Evolutionary conservation across 1,140 invertebrate genomes (phyloP).

Genomic region (Limonius californicus): DNA sequence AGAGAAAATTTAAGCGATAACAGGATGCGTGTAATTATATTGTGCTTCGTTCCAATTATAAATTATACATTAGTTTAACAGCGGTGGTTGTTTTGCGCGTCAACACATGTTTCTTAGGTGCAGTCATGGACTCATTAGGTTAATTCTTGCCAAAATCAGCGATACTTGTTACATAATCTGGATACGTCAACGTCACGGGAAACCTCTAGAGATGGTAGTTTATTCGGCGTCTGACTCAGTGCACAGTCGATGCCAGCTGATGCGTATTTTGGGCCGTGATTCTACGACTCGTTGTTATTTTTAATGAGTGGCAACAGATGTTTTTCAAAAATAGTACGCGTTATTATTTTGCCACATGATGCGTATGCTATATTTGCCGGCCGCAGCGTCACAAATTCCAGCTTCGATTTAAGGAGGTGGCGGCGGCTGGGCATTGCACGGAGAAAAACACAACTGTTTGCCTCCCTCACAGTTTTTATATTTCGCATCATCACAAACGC

Average conservation of each 20-base stretch:
- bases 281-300: slow-evolving; percentile 32
- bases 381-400: slow-evolving; percentile 3
- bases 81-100: too few relatives aligned
- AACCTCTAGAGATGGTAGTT: slow-evolving; percentile 14
- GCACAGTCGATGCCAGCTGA: slow-evolving; percentile 33
- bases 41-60: too few relatives aligned
- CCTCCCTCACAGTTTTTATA: too few relatives aligned
- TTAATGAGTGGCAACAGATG: slow-evolving; percentile 38
- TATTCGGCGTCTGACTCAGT: slow-evolving; percentile 32
- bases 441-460: neutral
- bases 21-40: too few relatives aligned
- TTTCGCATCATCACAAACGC: too few relatives aligned
- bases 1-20: too few relatives aligned
- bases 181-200: slow-evolving; percentile 23
- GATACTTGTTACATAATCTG: slow-evolving; percentile 20
- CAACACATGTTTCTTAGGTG: too few relatives aligned
- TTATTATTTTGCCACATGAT: slow-evolving; percentile 32
- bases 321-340: slow-evolving; percentile 36
- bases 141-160: too few relatives aligned
- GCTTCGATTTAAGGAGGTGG: neutral
- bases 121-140: too few relatives aligned
- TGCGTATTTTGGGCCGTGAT: slow-evolving; percentile 37
- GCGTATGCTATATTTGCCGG: slow-evolving; percentile 3
- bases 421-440: neutral
- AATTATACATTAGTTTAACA: too few relatives aligned